Evolutionary conservation across 2,113 vertebrate genomes (phyloP), one percentile per base, ranked within the genome.

Genomic region (Petromus typicus): DNA sequence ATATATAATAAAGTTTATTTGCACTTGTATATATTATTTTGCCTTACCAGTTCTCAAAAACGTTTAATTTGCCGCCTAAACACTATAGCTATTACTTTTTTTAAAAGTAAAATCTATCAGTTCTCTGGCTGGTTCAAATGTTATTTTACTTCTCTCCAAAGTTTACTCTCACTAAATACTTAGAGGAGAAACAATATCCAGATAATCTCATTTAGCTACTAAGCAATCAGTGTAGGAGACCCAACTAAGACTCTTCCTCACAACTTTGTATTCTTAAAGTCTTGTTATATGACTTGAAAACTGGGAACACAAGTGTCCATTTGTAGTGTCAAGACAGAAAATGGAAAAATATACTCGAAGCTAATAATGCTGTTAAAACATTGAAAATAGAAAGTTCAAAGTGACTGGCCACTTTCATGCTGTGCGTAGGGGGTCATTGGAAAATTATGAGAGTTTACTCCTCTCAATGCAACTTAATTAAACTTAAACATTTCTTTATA

Each of bases 61-160:
- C n/a, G 73, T 79, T 71, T 54, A 37, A 89, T 84, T 66, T 64
- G 34, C 59, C 69, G 56, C 89, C 40, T 75, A 80, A 57, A 67
- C 34, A 88, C 80, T 63, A 67, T 1, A 82, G 45, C 54, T 69
- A 3, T 63, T 56, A 22, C 51, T 37, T 87, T 93, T 88, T 85
- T 16, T 63, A 91, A 73, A 81, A 69, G 73, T 78, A 30, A 79
- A 22, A 64, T 51, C 37, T 57, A 30, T 91, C 78, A 40, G 69
- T 95, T 87, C 92, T 79, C 57, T 4, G 86, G 61, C 61, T 94
- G 43, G 84, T 61, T 71, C 32, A 59, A 95, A 57, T 79, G 75
- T 82, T 40, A 84, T 85, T 95, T 91, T 43, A 86, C 76, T 94
- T 93, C 81, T 79, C 73, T 57, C n/a, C 67, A 59, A 76, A 48